Conservation (phyloP, 37 sponge, comb jelly and placozoan genomes). For the Oscarella lobularis region DNA sequence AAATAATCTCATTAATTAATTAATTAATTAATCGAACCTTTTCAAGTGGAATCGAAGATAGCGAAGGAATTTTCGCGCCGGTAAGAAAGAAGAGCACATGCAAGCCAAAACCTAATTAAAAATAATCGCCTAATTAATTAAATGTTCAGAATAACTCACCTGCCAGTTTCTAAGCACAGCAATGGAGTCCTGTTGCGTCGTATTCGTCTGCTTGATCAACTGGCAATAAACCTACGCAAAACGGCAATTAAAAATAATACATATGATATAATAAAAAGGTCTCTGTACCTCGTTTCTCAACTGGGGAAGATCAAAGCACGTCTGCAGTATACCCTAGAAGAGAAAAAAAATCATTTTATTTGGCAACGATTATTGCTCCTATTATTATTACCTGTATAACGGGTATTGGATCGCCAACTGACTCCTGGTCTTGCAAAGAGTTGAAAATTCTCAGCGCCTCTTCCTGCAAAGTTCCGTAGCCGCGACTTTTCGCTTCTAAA, state of each 20-base stretch:
- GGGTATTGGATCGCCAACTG: conserved; percentile 57
- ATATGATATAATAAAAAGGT: not conserved
- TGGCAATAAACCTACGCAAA: conserved; percentile 74
- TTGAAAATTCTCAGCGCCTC: conserved; percentile 74
- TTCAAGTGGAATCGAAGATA: conserved; percentile 73
- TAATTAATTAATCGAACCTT: conserved; percentile 22
- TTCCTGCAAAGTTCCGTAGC: conserved; percentile 59
- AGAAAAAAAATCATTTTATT: not conserved
- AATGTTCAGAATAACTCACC: conserved; percentile 5
- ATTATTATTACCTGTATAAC: conserved; percentile 58
- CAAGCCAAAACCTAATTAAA: conserved; percentile 52
- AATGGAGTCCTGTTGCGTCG: conserved; percentile 4
- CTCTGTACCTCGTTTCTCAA: conserved; percentile 57
- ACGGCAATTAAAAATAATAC: not conserved
- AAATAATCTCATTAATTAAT: not conserved
- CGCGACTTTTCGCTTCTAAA: conserved; percentile 37
- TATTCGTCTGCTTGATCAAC: conserved; percentile 88
- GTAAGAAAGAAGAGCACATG: conserved; percentile 66
- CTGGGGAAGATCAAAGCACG: conserved; percentile 65
- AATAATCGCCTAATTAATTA: conserved; percentile 5
- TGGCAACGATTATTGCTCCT: too few relatives aligned
- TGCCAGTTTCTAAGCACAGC: conserved; percentile 57
- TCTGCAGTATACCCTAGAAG: conserved; percentile 48
- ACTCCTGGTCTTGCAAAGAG: conserved; percentile 44
- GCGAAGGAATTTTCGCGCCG: conserved; percentile 66